Percentiles rank a stretch among this genome's conserved stretches.
Conservation (phyloP, 2,888 invertebrate genomes). For the Bunonema sp. region DNA sequence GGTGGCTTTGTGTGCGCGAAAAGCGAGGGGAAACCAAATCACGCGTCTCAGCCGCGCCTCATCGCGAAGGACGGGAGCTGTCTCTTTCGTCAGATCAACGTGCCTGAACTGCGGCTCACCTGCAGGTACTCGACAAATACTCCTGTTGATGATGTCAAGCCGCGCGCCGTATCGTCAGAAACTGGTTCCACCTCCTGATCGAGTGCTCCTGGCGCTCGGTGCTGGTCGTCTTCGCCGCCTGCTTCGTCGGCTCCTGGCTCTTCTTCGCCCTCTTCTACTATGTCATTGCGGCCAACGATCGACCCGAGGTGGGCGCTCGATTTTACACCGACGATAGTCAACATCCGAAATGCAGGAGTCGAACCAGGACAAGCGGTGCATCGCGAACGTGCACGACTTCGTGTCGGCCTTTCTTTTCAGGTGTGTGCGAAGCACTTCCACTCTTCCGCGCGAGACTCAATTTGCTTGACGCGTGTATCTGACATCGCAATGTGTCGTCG, state of each 20-base stretch:
- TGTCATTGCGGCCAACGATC: not conserved
- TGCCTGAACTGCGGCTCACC: too few relatives aligned
- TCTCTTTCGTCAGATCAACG: too few relatives aligned
- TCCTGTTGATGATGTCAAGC: too few relatives aligned
- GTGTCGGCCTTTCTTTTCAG: constrained; percentile 24
- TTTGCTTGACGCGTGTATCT: not conserved
- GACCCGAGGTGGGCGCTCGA: not conserved
- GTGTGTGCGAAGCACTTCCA: not conserved
- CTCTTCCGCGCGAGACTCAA: not conserved
- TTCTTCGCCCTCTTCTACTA: constrained; percentile 2
- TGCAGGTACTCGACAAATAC: too few relatives aligned
- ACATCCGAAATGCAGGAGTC: not conserved
- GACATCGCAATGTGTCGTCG: too few relatives aligned
- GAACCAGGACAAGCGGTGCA: constrained; percentile 24
- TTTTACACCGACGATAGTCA: not conserved
- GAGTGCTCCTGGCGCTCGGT: constrained; percentile 34
- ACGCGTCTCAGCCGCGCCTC: too few relatives aligned
- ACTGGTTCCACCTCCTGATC: constrained; percentile 41
- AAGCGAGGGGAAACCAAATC: too few relatives aligned
- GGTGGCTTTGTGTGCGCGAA: too few relatives aligned
- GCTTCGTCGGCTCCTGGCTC: constrained; percentile 3
- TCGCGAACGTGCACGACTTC: constrained; percentile 33
- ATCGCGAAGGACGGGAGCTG: too few relatives aligned
- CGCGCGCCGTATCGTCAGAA: too few relatives aligned
- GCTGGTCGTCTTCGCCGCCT: constrained; percentile 18